Evolutionary conservation across 2,888 invertebrate genomes (phyloP), one percentile per base, ranked within the genome.

Genomic region (Glyphotaelius pellucidus): DNA sequence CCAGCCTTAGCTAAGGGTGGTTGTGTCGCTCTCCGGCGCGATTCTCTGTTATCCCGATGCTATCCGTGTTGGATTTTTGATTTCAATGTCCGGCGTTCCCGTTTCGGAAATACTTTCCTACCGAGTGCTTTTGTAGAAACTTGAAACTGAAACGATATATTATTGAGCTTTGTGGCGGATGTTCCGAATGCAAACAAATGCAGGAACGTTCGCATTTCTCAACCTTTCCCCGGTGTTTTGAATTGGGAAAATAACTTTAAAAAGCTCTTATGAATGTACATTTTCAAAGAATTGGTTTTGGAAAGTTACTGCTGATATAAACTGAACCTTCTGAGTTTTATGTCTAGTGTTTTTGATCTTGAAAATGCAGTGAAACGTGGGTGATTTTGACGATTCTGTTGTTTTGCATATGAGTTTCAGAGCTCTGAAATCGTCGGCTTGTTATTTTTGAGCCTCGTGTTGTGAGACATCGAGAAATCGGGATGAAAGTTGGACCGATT

Each of bases 1-100:
- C 86, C 91, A 80, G 52, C 86, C 90, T 84, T 81, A 83, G 91
- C 38, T 84, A 35, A 86, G 92, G 91, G 92, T 47, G 92, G 92
- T 81, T 52, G 86, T 90, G 47, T 90, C 84, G 81, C 89, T 91
- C 91, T 30, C 32, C 83, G 86, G 86, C 86, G 86, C 86, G 86
- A 42, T 86, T 86, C 30, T 38, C 86, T 86, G 30, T 25, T 67
- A 67, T 67, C 25, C 67, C 86, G 86, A 86, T 86, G 86, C 79
- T 38, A n/a, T 85, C 42, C 90, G 90, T 31, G 83, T 31, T 31
- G n/a, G 52, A 47, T 32, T 47, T 79, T 80, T 83, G 81, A 79
- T 42, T 25, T 42, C 79, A 84, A 90, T 38, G 35, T 42, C n/a
- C 90, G 90, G 83, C 83, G 90, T 90, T 90, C 52, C 42, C 25